Conservation (phyloP, 2,888 invertebrate genomes). For the Idaea biselata region DNA sequence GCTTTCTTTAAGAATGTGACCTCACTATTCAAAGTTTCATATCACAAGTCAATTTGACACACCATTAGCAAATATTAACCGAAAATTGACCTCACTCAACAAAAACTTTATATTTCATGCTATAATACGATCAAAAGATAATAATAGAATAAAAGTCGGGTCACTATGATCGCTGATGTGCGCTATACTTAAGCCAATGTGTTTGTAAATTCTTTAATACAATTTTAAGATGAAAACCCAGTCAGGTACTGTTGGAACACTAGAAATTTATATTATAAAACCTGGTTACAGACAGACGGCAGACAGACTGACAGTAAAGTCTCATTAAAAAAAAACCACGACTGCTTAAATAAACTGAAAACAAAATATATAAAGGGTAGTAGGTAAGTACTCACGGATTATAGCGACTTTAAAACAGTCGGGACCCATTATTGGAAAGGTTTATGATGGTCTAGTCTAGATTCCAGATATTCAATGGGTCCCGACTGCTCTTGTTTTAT, state of each 20-base stretch:
- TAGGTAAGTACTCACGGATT: too few species aligned
- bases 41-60: background rate
- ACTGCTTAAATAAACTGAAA: too few species aligned
- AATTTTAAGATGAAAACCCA: background rate
- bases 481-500: too few species aligned
- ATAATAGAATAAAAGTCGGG: background rate
- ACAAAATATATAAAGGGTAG: too few species aligned
- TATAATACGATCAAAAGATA: background rate
- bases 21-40: background rate
- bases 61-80: constrained; percentile 1
- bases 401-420: too few species aligned
- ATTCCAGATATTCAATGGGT: too few species aligned
- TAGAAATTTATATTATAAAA: background rate
- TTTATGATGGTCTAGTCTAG: too few species aligned
- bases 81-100: background rate
- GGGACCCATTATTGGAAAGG: too few species aligned
- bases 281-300: too few species aligned
- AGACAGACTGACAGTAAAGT: too few species aligned
- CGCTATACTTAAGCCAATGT: background rate
- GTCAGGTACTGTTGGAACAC: background rate
- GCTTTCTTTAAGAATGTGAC: background rate
- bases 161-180: background rate
- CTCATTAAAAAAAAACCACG: too few species aligned
- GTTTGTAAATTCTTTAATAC: background rate
- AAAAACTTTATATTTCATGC: background rate